Evolutionary conservation across 2,797 vertebrate genomes (phyloP).

Genomic region (Periparus ater): DNA sequence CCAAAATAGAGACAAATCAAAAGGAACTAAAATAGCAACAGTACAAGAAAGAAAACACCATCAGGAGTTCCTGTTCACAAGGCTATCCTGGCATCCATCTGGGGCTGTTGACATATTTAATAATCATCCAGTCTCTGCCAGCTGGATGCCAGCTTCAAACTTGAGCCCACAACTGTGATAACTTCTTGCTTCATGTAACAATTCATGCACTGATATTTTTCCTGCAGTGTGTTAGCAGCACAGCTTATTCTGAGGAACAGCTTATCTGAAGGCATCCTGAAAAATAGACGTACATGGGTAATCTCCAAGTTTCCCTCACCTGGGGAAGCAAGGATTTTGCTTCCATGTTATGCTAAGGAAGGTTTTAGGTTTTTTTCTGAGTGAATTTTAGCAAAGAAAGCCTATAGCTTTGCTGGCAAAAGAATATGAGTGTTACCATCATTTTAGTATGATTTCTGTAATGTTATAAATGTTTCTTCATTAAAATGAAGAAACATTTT

Average conservation of each 20-base stretch:
- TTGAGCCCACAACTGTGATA: neutral
- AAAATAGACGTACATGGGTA: neutral
- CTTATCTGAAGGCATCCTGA: neutral
- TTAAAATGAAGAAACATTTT: neutral
- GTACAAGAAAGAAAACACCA: neutral
- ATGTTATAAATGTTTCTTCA: neutral
- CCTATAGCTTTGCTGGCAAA: neutral
- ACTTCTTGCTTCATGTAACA: neutral
- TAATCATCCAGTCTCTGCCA: neutral
- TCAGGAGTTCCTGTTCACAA: constrained; percentile 44
- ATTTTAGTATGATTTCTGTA: neutral
- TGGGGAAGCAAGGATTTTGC: neutral
- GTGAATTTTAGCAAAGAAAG: neutral
- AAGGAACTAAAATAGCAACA: constrained; percentile 32
- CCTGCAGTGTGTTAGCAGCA: neutral
- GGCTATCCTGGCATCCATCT: constrained; percentile 26
- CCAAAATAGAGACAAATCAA: constrained; percentile 15
- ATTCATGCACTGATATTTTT: neutral
- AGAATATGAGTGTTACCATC: neutral
- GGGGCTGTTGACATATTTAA: neutral
- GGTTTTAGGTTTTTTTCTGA: neutral
- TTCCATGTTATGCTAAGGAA: neutral
- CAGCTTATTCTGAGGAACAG: neutral
- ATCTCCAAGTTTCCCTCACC: neutral
- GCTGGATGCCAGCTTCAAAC: constrained; percentile 28